A percentile compares a stretch with the other conserved stretches of the same genome.
phyloP scores from a whole-genome alignment of 2,113 vertebrate species.

The Oryzias curvinotus region DNA sequence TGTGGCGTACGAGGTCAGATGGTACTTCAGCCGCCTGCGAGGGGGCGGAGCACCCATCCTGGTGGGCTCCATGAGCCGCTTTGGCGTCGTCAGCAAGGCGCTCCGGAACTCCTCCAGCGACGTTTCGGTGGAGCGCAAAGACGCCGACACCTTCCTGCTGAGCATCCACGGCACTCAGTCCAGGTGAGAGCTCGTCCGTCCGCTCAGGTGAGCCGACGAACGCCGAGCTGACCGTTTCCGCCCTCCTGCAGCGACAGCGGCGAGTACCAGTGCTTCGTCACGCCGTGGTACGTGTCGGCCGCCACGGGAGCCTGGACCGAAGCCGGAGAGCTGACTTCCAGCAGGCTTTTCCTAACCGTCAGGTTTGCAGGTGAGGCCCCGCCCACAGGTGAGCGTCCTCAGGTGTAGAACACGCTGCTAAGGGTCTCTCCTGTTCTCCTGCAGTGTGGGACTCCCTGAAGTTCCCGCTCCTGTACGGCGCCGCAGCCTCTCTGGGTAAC shows the following conservation, averaged over 20 bases:
- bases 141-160: conserved; percentile 78
- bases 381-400: background rate
- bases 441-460: conserved; percentile 92
- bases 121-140: conserved; percentile 83
- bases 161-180: conserved; percentile 85
- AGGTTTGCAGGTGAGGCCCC: conserved; percentile 87
- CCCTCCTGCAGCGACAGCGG: conserved; percentile 79
- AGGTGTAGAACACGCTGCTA: background rate
- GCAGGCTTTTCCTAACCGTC: conserved; percentile 84
- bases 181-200: conserved; percentile 40
- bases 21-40: conserved; percentile 84
- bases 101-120: conserved; percentile 86
- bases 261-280: conserved; percentile 87
- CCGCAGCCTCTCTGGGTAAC: conserved; percentile 79
- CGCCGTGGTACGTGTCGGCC: conserved; percentile 84
- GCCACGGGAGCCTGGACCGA: conserved; percentile 83
- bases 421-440: background rate
- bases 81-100: conserved; percentile 77
- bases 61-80: conserved; percentile 83
- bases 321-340: conserved; percentile 80
- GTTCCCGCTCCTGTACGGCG: conserved; percentile 90
- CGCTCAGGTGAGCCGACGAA: no score
- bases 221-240: background rate
- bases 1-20: conserved; percentile 88
- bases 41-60: conserved; percentile 61